Evolutionary conservation across 2,888 invertebrate species (phyloP).

Genomic region (Euproctis similis): DNA sequence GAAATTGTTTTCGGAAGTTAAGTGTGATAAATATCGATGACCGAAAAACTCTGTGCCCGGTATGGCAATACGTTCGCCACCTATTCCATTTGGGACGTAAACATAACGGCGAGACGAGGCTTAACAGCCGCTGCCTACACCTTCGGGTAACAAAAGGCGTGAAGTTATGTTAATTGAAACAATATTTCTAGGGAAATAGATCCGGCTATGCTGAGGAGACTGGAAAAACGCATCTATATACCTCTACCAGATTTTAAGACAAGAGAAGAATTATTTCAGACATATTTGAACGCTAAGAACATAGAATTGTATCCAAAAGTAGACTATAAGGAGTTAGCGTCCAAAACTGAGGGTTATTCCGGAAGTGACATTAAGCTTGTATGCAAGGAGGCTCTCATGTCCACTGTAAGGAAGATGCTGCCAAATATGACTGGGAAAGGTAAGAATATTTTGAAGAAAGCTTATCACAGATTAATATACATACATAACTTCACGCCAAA

Average conservation of each 20-base stretch:
- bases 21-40: no score
- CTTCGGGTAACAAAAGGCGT: no score
- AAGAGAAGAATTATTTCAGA: conserved; percentile 81
- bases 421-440: conserved; percentile 48
- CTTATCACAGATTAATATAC: no score
- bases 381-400: conserved; percentile 93
- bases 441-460: no score
- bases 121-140: no score
- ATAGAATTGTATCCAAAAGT: conserved; percentile 58
- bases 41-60: no score
- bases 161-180: no score
- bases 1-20: neutral
- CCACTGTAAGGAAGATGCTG: conserved; percentile 80
- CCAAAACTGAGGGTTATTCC: conserved; percentile 84
- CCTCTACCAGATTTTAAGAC: conserved; percentile 82
- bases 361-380: conserved; percentile 91
- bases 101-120: no score
- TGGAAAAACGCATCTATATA: conserved; percentile 91
- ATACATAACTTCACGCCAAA: no score
- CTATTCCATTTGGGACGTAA: no score
- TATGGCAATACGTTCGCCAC: no score
- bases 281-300: conserved; percentile 70
- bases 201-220: conserved; percentile 87
- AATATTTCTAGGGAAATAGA: conserved; percentile 96
- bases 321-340: conserved; percentile 64